Conservation (phyloP, 2,888 invertebrate genomes). For the Oscheius sp. region DNA sequence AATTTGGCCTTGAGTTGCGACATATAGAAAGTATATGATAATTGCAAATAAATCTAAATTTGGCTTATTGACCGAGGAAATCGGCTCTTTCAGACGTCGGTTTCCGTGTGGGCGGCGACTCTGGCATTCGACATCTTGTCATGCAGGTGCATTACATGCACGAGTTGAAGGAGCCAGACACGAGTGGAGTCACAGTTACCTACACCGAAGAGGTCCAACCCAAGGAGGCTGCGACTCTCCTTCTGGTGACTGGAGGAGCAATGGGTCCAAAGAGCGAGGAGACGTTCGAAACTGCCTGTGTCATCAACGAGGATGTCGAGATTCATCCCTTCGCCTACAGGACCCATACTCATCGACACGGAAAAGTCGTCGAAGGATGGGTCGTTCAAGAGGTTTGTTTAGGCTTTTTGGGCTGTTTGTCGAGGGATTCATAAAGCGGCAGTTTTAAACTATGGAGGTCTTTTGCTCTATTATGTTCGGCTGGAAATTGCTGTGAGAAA, state of each 20-base stretch:
- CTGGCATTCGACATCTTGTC: slow-evolving; percentile 88
- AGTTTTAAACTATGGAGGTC: no score
- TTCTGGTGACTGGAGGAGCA: slow-evolving; percentile 87
- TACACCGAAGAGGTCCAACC: slow-evolving; percentile 74
- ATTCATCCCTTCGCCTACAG: slow-evolving; percentile 94
- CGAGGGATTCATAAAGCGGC: no score
- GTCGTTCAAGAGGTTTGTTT: slow-evolving; percentile 61
- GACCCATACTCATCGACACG: slow-evolving; percentile 86
- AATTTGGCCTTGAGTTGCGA: no score
- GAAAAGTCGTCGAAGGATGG: slow-evolving; percentile 66
- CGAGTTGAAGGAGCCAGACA: slow-evolving; percentile 42
- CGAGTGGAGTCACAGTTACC: slow-evolving; percentile 50
- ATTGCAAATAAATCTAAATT: no score
- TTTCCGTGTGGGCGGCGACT: slow-evolving; percentile 88
- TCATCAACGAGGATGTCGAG: slow-evolving; percentile 81
- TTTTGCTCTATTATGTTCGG: no score
- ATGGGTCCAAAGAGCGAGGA: slow-evolving; percentile 76
- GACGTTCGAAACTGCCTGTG: slow-evolving; percentile 89
- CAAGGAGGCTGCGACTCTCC: slow-evolving; percentile 89
- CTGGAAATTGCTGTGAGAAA: no score
- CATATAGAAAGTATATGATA: no score
- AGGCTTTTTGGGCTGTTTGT: no score
- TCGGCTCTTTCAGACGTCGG: slow-evolving; percentile 78
- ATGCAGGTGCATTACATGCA: slow-evolving; percentile 79
- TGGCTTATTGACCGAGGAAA: no score